Evolutionary conservation across 2,888 invertebrate genomes (phyloP), one percentile per base, ranked within the genome.

Genomic region (Nephrotoma guestfalica): DNA sequence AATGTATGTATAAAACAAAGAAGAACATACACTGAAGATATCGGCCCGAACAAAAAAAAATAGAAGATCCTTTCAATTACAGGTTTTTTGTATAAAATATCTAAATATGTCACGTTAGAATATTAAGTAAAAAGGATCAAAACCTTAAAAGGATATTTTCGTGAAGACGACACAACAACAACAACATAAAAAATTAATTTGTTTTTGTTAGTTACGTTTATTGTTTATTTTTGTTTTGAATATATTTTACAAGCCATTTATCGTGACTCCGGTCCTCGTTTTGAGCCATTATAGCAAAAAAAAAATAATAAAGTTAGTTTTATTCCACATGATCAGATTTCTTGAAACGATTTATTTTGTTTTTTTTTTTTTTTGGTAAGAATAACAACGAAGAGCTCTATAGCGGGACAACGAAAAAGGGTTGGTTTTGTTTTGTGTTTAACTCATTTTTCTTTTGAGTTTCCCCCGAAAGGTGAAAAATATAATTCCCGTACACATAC

Each of bases 141-240:
- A 42, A 42, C 84, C 41, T 84, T 84, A 41, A 84, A 30, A 84
- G 41, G 41, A 84, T 41, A 84, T 41, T 41, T 86, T 41, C 41
- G 83, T 85, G 47, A 40, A 45, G 47, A n/a, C 30, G 30, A 30
- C 30, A 30, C 30, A 30, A 30, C 30, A 30, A 30, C 30, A 30
- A 30, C 9, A 85, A 51, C 18, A 57, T 71, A 85, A 86, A 51
- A 86, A 86, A 84, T 87, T 87, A 87, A 87, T 87, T 87, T 87
- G 87, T 87, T 87, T 87, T 87, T 87, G 87, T 87, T 86, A 87
- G 84, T 87, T 84, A 86, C 86, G 86, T 84, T 84, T 86, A 84
- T 86, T 87, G 87, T 87, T 87, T 87, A 87, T 87, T 87, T 87
- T 87, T 87, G 87, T 87, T 87, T 87, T 87, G 87, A 87, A 87